Evolutionary conservation across 2,113 vertebrate species (phyloP), one percentile per base, ranked within the genome.

Genomic region (Protobothrops mucrosquamatus): DNA sequence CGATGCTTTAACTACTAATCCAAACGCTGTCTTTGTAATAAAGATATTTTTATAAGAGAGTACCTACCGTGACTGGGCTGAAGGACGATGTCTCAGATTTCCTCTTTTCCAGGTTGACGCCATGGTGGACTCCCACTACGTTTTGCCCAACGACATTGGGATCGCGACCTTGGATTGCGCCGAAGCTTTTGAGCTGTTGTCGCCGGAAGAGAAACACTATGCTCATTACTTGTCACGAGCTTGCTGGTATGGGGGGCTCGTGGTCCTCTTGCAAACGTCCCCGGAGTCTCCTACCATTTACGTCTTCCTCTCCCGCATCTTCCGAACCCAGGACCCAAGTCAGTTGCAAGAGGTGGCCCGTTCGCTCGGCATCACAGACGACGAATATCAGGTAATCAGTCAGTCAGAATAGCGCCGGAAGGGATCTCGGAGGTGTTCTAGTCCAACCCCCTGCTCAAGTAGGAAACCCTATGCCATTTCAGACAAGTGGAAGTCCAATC

Each of bases 101-200:
- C 34, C 6, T 26, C 29, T 51, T 20, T 11, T 48, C 56, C 91
- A 92, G 88, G 89, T 81, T 87, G 94, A 39, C 56, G 8, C 54
- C 87, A 99, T 98, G 98, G 98, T 98, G 96, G 98, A 99, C 95
- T 98, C 98, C 61, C 98, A 99, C 98, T 99, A 99, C 94, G 97
- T 98, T 97, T 98, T 99, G 86, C 98, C 99, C 91, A 99, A 98
- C 94, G 98, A 99, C 95, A 98, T 98, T 4, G 98, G 98, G 0
- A 96, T 99, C 64, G 98, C 98, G 8, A 96, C 97, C 46, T 98
- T 99, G 87, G 98, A 99, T 96, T 99, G 98, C 51, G 93, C 94
- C 0, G 98, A 98, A 95, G 98, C 99, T 64, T 99, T 99, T 95
- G 97, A 94, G 64, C 97, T 99, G 95, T 97, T 99, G 51, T 99